Evolutionary conservation across 2,113 vertebrate species (phyloP).

Genomic region (Halcyon senegalensis): DNA sequence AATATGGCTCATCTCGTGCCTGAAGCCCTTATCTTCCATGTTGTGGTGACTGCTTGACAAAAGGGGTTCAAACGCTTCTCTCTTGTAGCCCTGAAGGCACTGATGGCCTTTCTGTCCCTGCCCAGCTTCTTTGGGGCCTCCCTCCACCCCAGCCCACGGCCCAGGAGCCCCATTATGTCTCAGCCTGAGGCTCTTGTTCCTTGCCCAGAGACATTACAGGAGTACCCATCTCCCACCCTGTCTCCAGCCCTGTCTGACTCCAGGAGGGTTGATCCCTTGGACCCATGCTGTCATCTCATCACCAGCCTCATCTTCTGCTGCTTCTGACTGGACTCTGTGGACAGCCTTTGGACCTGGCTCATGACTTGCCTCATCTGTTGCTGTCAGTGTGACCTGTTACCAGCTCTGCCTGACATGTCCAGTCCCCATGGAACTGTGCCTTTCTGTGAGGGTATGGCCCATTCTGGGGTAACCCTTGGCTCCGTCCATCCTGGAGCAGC

Average conservation of each 20-base stretch:
- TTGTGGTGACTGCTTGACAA: neutral
- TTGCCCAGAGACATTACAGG: neutral
- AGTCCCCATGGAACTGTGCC: neutral
- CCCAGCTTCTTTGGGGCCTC: neutral
- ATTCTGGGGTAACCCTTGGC: neutral
- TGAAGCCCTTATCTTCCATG: neutral
- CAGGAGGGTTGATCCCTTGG: neutral
- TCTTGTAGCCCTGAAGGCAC: neutral
- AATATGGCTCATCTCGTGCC: neutral
- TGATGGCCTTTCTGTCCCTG: neutral
- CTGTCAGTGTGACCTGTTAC: neutral
- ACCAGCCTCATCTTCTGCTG: neutral
- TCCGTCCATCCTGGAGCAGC: neutral
- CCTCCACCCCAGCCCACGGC: neutral
- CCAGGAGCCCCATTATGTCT: neutral
- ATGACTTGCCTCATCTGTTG: too few species aligned
- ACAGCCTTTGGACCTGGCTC: neutral
- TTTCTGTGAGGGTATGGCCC: neutral
- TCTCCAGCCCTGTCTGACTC: neutral
- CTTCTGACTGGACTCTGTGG: neutral
- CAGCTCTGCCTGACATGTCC: neutral
- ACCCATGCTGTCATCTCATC: accelerated
- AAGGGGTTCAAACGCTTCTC: neutral
- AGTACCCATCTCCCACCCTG: neutral
- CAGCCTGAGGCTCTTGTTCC: neutral